phyloP scores from a whole-genome alignment of 2,797 vertebrate species.

The Lacerta bilineata region DNA sequence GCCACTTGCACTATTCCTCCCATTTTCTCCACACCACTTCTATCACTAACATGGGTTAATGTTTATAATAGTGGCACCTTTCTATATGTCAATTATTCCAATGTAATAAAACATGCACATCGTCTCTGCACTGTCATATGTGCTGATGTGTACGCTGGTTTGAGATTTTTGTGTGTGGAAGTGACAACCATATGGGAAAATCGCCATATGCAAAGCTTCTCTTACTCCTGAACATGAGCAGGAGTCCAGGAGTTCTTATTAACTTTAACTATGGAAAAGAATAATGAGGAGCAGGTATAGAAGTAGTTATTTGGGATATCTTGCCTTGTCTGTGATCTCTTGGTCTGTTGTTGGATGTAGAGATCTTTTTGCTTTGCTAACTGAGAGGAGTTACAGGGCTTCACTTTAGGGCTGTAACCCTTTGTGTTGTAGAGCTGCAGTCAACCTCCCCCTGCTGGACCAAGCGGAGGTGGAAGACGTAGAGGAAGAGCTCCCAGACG shows the following conservation, averaged over 20 bases:
- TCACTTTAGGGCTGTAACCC: not conserved
- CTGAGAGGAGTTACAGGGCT: not conserved
- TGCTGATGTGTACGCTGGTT: not conserved
- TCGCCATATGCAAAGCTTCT: not conserved
- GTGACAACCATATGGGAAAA: not conserved
- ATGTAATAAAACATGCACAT: not conserved
- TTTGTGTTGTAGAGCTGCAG: slow-evolving; percentile 30
- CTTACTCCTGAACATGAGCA: not conserved
- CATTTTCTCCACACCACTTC: not conserved
- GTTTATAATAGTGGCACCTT: not conserved
- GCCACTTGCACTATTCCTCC: not conserved
- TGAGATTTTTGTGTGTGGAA: not conserved
- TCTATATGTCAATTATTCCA: not conserved
- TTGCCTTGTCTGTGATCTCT: not conserved
- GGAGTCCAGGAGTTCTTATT: not conserved
- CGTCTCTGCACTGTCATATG: not conserved
- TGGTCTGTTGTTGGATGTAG: not conserved
- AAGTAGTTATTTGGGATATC: not conserved
- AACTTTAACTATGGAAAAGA: not conserved
- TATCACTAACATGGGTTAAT: not conserved
- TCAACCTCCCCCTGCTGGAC: slow-evolving; percentile 50
- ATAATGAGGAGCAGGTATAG: no score
- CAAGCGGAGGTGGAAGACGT: slow-evolving; percentile 66
- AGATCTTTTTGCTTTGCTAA: slow-evolving; percentile 3
- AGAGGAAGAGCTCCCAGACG: slow-evolving; percentile 86